These are phyloP conservation scores for Margarornis squamiger DNA, from an alignment of 2,797 vertebrate genomes.

Conservation along the genomic window DNA sequence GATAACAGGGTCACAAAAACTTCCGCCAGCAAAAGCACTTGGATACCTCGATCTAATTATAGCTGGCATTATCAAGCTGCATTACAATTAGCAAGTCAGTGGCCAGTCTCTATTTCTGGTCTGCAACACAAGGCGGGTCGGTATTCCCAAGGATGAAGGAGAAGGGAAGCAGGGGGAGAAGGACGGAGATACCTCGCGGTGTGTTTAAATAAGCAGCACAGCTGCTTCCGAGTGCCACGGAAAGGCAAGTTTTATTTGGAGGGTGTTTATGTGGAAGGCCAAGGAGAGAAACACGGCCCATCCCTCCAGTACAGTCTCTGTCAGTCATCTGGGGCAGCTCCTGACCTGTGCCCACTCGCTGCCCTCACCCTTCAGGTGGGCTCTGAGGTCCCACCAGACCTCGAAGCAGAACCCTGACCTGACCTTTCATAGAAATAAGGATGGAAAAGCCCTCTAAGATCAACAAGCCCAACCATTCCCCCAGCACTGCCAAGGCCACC, in stretches of 20 bases:
- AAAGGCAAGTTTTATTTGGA: not conserved
- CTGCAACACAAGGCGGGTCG: not conserved
- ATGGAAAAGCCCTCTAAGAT: not conserved
- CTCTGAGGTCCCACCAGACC: not conserved
- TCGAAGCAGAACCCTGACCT: accelerated
- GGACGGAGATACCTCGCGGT: not conserved
- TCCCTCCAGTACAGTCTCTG: not conserved
- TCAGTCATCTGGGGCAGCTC: not conserved
- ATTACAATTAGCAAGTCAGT: conserved; percentile 13
- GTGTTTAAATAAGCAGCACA: not conserved
- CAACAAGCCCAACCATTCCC: not conserved
- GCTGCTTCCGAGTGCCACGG: not conserved
- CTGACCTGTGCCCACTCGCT: not conserved
- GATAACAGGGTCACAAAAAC: conserved; percentile 14
- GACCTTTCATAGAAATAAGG: not conserved
- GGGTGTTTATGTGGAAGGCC: not conserved
- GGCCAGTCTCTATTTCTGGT: conserved; percentile 27
- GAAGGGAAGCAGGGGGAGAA: not conserved
- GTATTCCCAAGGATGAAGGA: not conserved
- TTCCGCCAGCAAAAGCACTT: not conserved
- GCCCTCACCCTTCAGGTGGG: not conserved
- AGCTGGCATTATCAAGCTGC: conserved; percentile 48
- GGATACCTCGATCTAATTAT: conserved; percentile 22
- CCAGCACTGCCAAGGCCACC: not conserved
- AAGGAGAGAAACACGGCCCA: not conserved